These are phyloP conservation scores for Lithosia quadra DNA, from an alignment of 2,888 invertebrate genomes.

Conservation along the genomic window DNA sequence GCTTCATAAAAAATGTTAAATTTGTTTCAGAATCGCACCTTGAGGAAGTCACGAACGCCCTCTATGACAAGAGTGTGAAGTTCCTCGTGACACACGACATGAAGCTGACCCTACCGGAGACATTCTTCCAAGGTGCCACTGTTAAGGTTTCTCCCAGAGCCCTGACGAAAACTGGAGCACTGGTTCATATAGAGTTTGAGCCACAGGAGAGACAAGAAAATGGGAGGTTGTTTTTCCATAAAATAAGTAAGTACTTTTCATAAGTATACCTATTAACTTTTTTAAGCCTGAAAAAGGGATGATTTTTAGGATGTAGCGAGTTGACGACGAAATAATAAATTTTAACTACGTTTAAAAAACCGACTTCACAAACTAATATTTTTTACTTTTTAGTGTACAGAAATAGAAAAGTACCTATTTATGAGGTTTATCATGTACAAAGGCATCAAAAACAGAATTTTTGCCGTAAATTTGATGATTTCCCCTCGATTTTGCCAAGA, in stretches of 20 bases:
- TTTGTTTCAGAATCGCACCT: slow-evolving; percentile 87
- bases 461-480: too few species aligned
- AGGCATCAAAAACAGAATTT: too few species aligned
- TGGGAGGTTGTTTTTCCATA: slow-evolving; percentile 90
- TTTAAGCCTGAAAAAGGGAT: too few species aligned
- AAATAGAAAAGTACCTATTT: too few species aligned
- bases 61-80: slow-evolving; percentile 90
- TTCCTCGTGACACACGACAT: slow-evolving; percentile 93
- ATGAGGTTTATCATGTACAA: too few species aligned
- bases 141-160: slow-evolving; percentile 91
- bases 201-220: slow-evolving; percentile 82
- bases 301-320: too few species aligned
- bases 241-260: slow-evolving; percentile 88
- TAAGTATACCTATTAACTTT: too few species aligned
- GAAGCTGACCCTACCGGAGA: slow-evolving; percentile 90
- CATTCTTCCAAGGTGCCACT: slow-evolving; percentile 91
- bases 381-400: too few species aligned
- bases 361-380: too few species aligned
- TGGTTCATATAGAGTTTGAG: slow-evolving; percentile 91
- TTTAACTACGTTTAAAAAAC: too few species aligned
- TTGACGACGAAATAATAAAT: too few species aligned
- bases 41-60: slow-evolving; percentile 91
- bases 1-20: background rate
- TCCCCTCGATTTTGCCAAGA: too few species aligned
- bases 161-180: slow-evolving; percentile 90